Base-by-base conservation (phyloP, 2,888 invertebrate species). In the Keiferia lycopersicella region DNA sequence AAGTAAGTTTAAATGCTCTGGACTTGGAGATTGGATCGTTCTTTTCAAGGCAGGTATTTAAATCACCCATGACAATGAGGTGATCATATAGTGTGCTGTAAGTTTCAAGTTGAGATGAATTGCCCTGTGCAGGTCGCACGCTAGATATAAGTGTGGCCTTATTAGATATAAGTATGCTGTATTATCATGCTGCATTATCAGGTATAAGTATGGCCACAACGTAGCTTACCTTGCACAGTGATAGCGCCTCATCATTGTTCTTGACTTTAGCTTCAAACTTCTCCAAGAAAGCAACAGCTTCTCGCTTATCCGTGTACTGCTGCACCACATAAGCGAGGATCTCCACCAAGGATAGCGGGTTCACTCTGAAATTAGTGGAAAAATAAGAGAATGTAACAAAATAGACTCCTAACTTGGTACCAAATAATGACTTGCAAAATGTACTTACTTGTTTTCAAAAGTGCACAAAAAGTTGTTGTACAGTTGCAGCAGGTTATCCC, bases 361-460 rank as follows among this genome's bases (percentile, higher is more conserved):
- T 99, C 69, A 99, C 98, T 86, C 98, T 98, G 87, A 20, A 93
- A 63, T 16, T 34, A 58, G 16, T 10, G 11, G 34, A 34, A 51
- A n/a, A 39, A 41, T 12, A 50, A 50, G 18, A 1, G 18, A 20
- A 50, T 3, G 30, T 30, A 56, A 11, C 26, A 65, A 39, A 58
- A 60, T 20, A 45, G 22, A 34, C n/a, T 12, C 12, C 11, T n/a
- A n/a, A n/a, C n/a, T 20, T 1, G 10, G 22, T 2, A 56, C 56
- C n/a, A 56, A 56, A 16, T 41, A 60, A 67, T 77, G 75, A 77
- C 75, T 76, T 74, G 76, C 74, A 73, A 68, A 67, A 65, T 16
- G 63, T 22, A 92, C 95, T 94, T 91, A 97, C 98, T 98, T 97
- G 90, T 96, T 98, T 89, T 99, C 99, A 88, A 99, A 98, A 51